phyloP scores from a whole-genome alignment of 2,797 vertebrate species.

The Bovichtus variegatus region DNA sequence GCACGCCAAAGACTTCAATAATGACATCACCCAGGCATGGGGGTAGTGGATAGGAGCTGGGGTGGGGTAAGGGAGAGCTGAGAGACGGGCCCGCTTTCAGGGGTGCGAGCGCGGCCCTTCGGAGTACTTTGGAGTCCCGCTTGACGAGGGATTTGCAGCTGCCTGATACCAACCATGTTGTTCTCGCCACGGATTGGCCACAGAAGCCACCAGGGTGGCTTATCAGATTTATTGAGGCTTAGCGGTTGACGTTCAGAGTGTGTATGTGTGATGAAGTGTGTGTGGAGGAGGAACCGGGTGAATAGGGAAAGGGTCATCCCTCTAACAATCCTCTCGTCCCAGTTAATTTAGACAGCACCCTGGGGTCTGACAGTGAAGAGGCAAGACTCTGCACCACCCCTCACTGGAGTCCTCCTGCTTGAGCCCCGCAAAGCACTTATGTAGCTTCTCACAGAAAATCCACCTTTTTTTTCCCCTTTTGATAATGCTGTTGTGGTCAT shows the following conservation, averaged over 20 bases:
- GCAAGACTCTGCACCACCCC: constrained; percentile 62
- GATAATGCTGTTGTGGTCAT: constrained; percentile 63
- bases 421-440: constrained; percentile 56
- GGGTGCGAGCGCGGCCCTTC: constrained; percentile 85
- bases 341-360: constrained; percentile 78
- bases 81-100: constrained; percentile 82
- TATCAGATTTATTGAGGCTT: constrained; percentile 86
- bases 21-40: constrained; percentile 94
- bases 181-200: constrained; percentile 75
- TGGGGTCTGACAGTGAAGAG: constrained; percentile 74
- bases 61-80: constrained; percentile 63
- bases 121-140: constrained; percentile 93
- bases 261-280: constrained; percentile 69
- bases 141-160: constrained; percentile 87
- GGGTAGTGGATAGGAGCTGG: constrained; percentile 70
- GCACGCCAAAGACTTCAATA: constrained; percentile 93
- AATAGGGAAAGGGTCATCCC: constrained; percentile 81
- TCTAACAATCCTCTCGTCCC: constrained; percentile 77
- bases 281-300: constrained; percentile 64
- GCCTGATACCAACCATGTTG: constrained; percentile 86
- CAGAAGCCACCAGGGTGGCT: constrained; percentile 82
- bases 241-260: constrained; percentile 72
- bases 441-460: constrained; percentile 50
- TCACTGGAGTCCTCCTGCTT: constrained; percentile 57
- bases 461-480: constrained; percentile 30